Evolutionary conservation across 2,888 invertebrate species (phyloP).

Genomic region (Zeuzera pyrina): DNA sequence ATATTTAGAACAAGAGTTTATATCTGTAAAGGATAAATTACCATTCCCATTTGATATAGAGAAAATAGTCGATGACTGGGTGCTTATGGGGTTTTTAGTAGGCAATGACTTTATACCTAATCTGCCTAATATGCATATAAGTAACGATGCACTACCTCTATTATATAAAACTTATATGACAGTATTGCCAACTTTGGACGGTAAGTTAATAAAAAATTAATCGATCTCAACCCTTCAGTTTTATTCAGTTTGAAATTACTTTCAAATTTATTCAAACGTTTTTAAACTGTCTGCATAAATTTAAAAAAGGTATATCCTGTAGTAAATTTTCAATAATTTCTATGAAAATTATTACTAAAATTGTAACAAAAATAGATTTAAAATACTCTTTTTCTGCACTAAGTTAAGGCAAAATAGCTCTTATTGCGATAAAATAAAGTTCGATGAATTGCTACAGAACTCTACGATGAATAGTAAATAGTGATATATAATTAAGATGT

Average conservation of each 20-base stretch:
- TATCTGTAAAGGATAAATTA: slow-evolving; percentile 75
- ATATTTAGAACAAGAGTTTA: slow-evolving; percentile 94
- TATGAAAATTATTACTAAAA: too few species aligned
- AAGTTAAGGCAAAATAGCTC: too few species aligned
- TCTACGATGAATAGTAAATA: background rate
- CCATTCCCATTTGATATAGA: slow-evolving; percentile 89
- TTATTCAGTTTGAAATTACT: too few species aligned
- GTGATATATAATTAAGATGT: slow-evolving; percentile 4
- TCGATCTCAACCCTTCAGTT: too few species aligned
- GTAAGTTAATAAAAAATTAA: slow-evolving; percentile 71
- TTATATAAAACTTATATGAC: slow-evolving; percentile 91
- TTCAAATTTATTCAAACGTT: too few species aligned
- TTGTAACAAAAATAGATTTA: too few species aligned
- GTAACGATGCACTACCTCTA: slow-evolving; percentile 88
- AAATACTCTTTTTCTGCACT: background rate
- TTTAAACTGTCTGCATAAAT: too few species aligned
- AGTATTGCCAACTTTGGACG: slow-evolving; percentile 88
- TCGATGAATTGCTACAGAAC: background rate
- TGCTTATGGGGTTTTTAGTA: slow-evolving; percentile 96
- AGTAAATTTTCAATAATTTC: background rate
- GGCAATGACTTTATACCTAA: slow-evolving; percentile 99
- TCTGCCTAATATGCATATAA: slow-evolving; percentile 95
- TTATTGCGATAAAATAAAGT: background rate
- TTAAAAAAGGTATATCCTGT: background rate
- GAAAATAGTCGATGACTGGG: slow-evolving; percentile 97